These are phyloP conservation scores for Orthosia gothica DNA, from an alignment of 2,888 invertebrate species.

Conservation along the genomic window DNA sequence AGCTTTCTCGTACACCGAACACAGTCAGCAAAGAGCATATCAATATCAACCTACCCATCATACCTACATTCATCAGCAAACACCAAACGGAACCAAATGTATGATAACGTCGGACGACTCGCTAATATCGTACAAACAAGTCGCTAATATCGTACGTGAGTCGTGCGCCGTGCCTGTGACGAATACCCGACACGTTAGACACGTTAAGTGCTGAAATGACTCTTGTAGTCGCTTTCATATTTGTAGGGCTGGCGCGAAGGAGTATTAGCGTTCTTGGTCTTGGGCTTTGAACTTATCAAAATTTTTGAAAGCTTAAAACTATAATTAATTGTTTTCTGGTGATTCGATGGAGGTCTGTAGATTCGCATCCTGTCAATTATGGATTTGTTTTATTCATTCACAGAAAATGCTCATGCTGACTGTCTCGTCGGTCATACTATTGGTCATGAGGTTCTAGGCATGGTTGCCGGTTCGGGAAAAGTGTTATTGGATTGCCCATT, in stretches of 20 bases:
- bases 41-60: background rate
- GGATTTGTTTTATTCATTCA: no score
- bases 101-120: slow-evolving; percentile 23
- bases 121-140: slow-evolving; percentile 30
- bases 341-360: no score
- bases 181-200: slow-evolving; percentile 77
- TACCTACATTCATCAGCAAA: slow-evolving; percentile 17
- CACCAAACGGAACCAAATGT: slow-evolving; percentile 3
- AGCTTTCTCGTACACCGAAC: background rate
- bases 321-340: no score
- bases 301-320: background rate
- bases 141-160: slow-evolving; percentile 51
- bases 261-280: background rate
- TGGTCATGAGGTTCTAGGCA: no score
- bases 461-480: no score
- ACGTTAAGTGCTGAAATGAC: slow-evolving; percentile 82
- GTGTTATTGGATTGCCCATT: no score
- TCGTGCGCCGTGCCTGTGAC: slow-evolving; percentile 63
- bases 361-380: no score
- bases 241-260: slow-evolving; percentile 72
- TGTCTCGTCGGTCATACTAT: no score
- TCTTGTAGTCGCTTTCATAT: slow-evolving; percentile 72
- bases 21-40: background rate
- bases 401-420: no score
- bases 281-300: background rate